Base-by-base conservation (phyloP, 2,113 vertebrate genomes). In the Gambusia holbrooki region DNA sequence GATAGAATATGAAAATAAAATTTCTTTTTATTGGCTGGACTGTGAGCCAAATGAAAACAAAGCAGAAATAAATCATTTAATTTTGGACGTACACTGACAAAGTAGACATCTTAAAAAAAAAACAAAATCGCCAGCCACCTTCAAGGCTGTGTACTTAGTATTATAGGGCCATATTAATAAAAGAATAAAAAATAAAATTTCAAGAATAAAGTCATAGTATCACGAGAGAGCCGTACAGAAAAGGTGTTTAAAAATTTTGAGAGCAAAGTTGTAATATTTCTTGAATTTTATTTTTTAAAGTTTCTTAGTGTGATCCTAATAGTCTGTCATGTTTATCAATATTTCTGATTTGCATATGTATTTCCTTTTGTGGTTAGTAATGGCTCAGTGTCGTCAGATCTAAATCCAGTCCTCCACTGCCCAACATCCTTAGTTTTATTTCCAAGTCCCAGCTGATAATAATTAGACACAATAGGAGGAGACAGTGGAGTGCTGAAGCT, bases 381-480 rank as follows among this genome's bases (percentile, higher is more conserved):
- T 54, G 17, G 17, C 51, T 22, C 15, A 54, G 5, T 54, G 6
- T 58, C 17, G 1, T 54, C 17, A 54, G 48, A 54, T 17, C 48
- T 48, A 48, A 48, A 48, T 5, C 9, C 25, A 58, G 1, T 88
- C 67, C 82, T 80, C 68, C 63, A 15, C 81, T 27, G 67, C 13
- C 79, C 71, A 69, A 86, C 42, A 79, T 30, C 58, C 15, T 13
- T 83, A 62, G 75, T 77, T 69, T 76, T 37, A 67, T 68, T 81
- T 79, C 9, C 33, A 80, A 77, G 35, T 32, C 72, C 62, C 78
- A 75, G 74, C 42, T 74, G 40, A 29, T 83, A 70, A 85, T 88
- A 70, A 85, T 88, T 79, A 32, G 40, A 30, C 61, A 69, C 48
- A 82, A 77, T 68, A 66, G 71, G 42, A 85, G 63, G 62, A 61